Percentiles rank a stretch among this genome's conserved stretches.
phyloP scores from a whole-genome alignment of 2,888 invertebrate species.

The Aspidiotus rigidus region DNA sequence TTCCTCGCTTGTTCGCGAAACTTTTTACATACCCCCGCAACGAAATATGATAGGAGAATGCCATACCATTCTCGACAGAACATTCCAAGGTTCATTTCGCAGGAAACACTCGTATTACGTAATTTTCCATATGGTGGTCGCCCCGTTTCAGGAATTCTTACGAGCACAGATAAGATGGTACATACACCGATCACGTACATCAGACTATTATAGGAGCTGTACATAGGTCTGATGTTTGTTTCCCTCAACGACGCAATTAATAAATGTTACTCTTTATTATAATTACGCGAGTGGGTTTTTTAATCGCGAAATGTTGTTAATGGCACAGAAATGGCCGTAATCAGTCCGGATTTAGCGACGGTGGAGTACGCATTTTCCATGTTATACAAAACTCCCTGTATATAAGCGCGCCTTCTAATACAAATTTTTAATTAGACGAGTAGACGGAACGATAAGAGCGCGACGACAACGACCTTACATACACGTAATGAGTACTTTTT shows the following conservation, averaged over 20 bases:
- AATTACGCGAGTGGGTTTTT: constrained; percentile 27
- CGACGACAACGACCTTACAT: too few species aligned
- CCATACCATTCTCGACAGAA: too few species aligned
- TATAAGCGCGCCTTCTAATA: too few species aligned
- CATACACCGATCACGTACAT: neutral
- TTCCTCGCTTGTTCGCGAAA: too few species aligned
- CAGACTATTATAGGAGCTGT: neutral
- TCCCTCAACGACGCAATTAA: constrained; percentile 1
- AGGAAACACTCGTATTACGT: neutral
- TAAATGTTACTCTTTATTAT: constrained; percentile 17
- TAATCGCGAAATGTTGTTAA: constrained; percentile 24
- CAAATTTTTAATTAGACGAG: too few species aligned
- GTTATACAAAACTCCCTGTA: too few species aligned
- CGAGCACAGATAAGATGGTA: constrained; percentile 13
- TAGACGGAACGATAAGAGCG: too few species aligned
- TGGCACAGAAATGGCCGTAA: constrained; percentile 7
- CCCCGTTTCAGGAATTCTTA: constrained; percentile 15
- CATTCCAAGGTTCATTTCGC: too few species aligned
- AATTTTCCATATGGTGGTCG: constrained; percentile 11
- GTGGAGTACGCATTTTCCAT: too few species aligned
- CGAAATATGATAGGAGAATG: too few species aligned
- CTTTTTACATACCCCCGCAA: too few species aligned
- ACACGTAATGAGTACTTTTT: too few species aligned
- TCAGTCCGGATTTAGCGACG: neutral
- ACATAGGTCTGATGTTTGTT: neutral